Conservation (phyloP, 1,140 invertebrate species). For the Choristoneura fumiferana region DNA sequence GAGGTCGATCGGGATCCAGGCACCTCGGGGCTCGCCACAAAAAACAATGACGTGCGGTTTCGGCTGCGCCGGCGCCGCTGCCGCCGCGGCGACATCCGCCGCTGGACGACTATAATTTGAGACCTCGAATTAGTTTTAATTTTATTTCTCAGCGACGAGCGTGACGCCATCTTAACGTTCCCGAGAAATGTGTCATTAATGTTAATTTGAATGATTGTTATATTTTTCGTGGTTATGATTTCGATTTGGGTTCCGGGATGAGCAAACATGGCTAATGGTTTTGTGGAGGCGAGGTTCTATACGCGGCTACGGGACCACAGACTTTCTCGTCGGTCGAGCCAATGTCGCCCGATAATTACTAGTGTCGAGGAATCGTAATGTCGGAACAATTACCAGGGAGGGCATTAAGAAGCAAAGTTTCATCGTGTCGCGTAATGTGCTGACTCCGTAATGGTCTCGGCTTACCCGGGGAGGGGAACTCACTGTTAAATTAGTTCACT, state of each 20-base stretch:
- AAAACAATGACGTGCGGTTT: slow-evolving; percentile 77
- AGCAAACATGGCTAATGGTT: slow-evolving; percentile 25
- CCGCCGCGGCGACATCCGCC: slow-evolving; percentile 64
- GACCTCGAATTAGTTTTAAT: slow-evolving; percentile 75
- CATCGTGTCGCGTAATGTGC: slow-evolving; percentile 42
- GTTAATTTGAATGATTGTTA: slow-evolving; percentile 66
- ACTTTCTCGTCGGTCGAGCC: slow-evolving; percentile 28
- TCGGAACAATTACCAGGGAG: slow-evolving; percentile 44
- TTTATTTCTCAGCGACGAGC: slow-evolving; percentile 60
- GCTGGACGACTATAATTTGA: slow-evolving; percentile 69
- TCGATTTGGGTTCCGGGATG: slow-evolving; percentile 20
- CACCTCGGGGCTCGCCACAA: slow-evolving; percentile 61
- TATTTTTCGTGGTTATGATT: slow-evolving; percentile 45
- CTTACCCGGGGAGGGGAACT: slow-evolving; percentile 24
- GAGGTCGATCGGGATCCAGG: slow-evolving; percentile 54
- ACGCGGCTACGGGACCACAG: slow-evolving; percentile 24
- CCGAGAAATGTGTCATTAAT: slow-evolving; percentile 68
- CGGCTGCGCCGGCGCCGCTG: slow-evolving; percentile 62
- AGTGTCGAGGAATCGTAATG: slow-evolving; percentile 39
- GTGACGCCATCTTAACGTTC: slow-evolving; percentile 58
- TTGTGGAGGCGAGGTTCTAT: slow-evolving; percentile 16
- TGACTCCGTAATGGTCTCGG: slow-evolving; percentile 40
- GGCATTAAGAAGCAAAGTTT: slow-evolving; percentile 30
- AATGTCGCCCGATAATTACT: slow-evolving; percentile 40
- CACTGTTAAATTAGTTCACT: slow-evolving; percentile 50